Evolutionary conservation across 2,888 invertebrate species (phyloP).

Genomic region (Anodontia alba): DNA sequence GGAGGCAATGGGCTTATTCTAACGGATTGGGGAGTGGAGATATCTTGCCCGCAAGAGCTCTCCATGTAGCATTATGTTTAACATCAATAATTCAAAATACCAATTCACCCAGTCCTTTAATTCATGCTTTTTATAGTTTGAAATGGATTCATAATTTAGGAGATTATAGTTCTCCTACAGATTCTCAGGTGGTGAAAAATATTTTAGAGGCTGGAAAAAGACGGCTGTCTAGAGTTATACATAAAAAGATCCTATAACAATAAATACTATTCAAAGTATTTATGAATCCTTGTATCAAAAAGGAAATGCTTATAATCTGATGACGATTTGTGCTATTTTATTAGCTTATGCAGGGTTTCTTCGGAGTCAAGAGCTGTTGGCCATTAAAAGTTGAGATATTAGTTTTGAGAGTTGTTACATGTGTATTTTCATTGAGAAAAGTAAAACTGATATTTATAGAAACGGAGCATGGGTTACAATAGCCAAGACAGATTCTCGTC

Average conservation of each 20-base stretch:
- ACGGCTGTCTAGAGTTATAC: slow-evolving; percentile 15
- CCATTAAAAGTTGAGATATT: slow-evolving; percentile 31
- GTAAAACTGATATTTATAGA: slow-evolving; percentile 42
- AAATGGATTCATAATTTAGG: slow-evolving; percentile 43
- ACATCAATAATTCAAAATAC: slow-evolving; percentile 33
- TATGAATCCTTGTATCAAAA: background rate
- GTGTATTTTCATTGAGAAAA: slow-evolving; percentile 34
- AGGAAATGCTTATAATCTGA: slow-evolving; percentile 12
- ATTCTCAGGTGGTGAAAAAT: slow-evolving; percentile 29
- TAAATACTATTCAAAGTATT: slow-evolving; percentile 8
- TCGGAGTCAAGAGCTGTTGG: slow-evolving; percentile 29
- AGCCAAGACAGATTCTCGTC: slow-evolving; percentile 15
- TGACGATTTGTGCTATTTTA: slow-evolving; percentile 20
- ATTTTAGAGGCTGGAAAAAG: slow-evolving; percentile 39
- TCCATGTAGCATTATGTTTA: slow-evolving; percentile 42
- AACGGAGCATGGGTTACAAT: slow-evolving; percentile 33
- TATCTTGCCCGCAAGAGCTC: slow-evolving; percentile 46
- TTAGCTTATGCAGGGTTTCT: slow-evolving; percentile 33
- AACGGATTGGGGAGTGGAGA: slow-evolving; percentile 34
- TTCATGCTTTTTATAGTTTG: slow-evolving; percentile 43
- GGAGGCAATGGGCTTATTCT: slow-evolving; percentile 35
- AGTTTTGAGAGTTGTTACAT: slow-evolving; percentile 18
- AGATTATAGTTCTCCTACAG: slow-evolving; percentile 30
- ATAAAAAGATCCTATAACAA: slow-evolving; percentile 41
- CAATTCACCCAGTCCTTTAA: slow-evolving; percentile 43